phyloP scores from a whole-genome alignment of 1,140 invertebrate genomes.

The Anastrepha ludens region DNA sequence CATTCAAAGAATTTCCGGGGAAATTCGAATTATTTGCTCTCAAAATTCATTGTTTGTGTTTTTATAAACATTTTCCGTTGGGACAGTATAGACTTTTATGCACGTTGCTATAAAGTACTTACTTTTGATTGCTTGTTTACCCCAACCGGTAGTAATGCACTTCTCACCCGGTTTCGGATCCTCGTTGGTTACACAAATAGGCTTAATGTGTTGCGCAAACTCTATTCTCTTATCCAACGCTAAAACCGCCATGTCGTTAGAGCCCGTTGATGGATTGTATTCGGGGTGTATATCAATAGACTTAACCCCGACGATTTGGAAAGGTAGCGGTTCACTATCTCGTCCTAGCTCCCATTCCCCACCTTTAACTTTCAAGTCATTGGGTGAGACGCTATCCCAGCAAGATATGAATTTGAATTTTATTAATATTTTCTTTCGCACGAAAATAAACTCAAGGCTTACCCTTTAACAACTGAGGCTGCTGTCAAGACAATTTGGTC shows the following conservation, averaged over 20 bases:
- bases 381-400: conserved; percentile 61
- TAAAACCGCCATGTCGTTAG: conserved; percentile 84
- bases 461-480: conserved; percentile 81
- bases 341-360: conserved; percentile 91
- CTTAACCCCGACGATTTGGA: conserved; percentile 83
- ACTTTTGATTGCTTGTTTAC: conserved; percentile 86
- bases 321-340: conserved; percentile 85
- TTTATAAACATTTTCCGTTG: too few species aligned
- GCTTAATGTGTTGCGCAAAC: conserved; percentile 83
- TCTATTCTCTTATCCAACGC: conserved; percentile 78
- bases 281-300: conserved; percentile 83
- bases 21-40: too few species aligned
- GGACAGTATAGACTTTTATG: neutral
- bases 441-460: conserved; percentile 67
- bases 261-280: conserved; percentile 79
- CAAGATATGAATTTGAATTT: neutral
- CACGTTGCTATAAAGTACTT: conserved; percentile 65
- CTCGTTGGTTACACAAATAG: conserved; percentile 81
- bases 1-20: too few species aligned
- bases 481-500: conserved; percentile 69
- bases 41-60: too few species aligned
- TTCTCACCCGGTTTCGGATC: conserved; percentile 75
- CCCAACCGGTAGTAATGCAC: conserved; percentile 88
- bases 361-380: conserved; percentile 84
- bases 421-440: neutral